Evolutionary conservation across 2,113 vertebrate genomes (phyloP), one percentile per base, ranked within the genome.

Genomic region (Trichomycterus rosablanca): DNA sequence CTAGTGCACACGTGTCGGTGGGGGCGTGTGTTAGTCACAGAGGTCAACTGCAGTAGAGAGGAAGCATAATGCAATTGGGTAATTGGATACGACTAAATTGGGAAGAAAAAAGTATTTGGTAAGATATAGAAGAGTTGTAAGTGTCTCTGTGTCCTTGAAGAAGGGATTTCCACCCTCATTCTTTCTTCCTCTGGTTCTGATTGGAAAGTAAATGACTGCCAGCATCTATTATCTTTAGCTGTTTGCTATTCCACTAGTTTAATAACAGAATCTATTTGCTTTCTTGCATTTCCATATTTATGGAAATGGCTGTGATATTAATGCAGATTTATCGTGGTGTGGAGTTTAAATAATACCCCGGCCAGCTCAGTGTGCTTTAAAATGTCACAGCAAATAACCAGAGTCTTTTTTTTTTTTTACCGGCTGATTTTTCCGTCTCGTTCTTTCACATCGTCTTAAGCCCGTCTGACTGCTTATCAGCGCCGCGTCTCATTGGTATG

Each of bases 231-330:
- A 67, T 46, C 59, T 67, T 71, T 34, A 63, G 30, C 63, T 44
- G 22, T 46, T 63, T 72, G 58, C 56, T 56, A 66, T 72, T 72
- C 69, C 22, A 56, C 32, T 53, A 28, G 53, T 58, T 23, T 58
- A 57, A 71, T 59, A 55, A 20, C 24, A 58, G 59, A 57, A 59
- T 67, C 56, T 56, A 58, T 59, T 70, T 28, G 16, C 52, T 58
- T 67, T 67, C 49, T 52, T 66, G 30, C 23, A 59, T 62, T 71
- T 66, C 58, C 63, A 71, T 71, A 50, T 67, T 71, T 48, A 67
- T 67, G 53, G 59, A 67, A 67, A 71, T 55, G 20, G 15, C 30
- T 40, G 49, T 61, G 24, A 66, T 57, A 51, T 66, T 39, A 66
- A 48, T 12, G 18, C 12, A 57, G 37, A 49, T 57, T 52, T 61